phyloP scores from a whole-genome alignment of 30 jellyfish, hydroid and myxozoan genomes.

The Euphysa ruthae region DNA sequence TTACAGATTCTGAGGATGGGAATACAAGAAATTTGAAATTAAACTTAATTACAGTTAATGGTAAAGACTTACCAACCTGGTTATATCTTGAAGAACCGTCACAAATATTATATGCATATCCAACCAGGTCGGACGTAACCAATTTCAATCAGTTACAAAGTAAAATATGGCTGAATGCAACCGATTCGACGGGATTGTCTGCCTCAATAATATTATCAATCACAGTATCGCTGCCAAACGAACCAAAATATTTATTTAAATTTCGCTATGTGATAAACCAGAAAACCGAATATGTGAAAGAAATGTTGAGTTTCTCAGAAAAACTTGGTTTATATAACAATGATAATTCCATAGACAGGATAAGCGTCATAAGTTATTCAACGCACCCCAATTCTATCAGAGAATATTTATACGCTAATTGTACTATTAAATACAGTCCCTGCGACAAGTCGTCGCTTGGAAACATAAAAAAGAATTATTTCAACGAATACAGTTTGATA shows the following conservation, averaged over 20 bases:
- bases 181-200: conserved; percentile 39
- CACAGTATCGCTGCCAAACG: neutral
- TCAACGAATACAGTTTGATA: conserved; percentile 1
- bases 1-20: conserved; percentile 85
- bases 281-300: neutral
- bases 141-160: neutral
- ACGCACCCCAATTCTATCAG: neutral
- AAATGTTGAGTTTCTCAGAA: neutral
- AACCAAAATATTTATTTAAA: conserved; percentile 19
- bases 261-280: neutral
- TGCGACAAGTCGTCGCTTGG: conserved; percentile 24
- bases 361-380: conserved; percentile 2
- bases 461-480: neutral
- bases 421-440: conserved; percentile 17
- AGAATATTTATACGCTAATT: neutral
- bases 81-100: conserved; percentile 34
- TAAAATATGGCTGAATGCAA: conserved; percentile 35
- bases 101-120: conserved; percentile 46
- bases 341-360: neutral
- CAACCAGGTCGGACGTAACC: conserved; percentile 28
- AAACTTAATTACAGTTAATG: conserved; percentile 22
- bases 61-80: conserved; percentile 44
- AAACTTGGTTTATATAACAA: neutral
- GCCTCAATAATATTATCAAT: conserved; percentile 18
- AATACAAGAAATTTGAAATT: conserved; percentile 51